phyloP scores from a whole-genome alignment of 2,797 vertebrate species.

The Buphagus erythrorhynchus region DNA sequence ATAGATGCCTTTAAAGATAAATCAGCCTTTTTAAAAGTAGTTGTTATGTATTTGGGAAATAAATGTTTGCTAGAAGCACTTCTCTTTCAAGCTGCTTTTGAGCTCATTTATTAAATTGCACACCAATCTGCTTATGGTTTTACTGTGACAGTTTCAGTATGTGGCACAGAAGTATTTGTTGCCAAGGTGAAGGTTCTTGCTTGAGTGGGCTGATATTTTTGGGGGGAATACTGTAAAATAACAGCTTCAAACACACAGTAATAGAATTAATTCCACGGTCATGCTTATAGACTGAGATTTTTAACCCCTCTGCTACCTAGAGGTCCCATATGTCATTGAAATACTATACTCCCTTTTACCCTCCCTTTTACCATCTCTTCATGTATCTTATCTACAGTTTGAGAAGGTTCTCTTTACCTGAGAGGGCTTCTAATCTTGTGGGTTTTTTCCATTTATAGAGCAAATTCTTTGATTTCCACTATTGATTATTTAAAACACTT shows the following conservation, averaged over 20 bases:
- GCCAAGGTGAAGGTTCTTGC: background rate
- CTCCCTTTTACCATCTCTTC: background rate
- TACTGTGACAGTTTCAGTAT: background rate
- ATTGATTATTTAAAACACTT: background rate
- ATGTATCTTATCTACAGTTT: background rate
- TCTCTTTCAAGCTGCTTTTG: background rate
- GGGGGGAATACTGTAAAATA: background rate
- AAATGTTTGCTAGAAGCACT: background rate
- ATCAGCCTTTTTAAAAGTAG: fast-evolving
- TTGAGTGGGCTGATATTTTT: background rate
- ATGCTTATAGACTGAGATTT: background rate
- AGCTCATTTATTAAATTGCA: background rate
- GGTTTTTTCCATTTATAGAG: background rate
- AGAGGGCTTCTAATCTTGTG: background rate
- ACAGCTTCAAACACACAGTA: background rate
- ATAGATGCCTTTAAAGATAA: background rate
- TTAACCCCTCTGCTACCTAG: background rate
- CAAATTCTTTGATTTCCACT: background rate
- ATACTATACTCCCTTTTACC: background rate
- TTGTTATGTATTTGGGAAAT: background rate
- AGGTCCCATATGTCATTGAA: background rate
- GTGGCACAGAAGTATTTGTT: background rate
- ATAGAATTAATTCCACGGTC: background rate
- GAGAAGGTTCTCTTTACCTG: background rate
- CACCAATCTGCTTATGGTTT: background rate